phyloP scores from a whole-genome alignment of 2,888 invertebrate genomes.

The Calliphora vomitoria region DNA sequence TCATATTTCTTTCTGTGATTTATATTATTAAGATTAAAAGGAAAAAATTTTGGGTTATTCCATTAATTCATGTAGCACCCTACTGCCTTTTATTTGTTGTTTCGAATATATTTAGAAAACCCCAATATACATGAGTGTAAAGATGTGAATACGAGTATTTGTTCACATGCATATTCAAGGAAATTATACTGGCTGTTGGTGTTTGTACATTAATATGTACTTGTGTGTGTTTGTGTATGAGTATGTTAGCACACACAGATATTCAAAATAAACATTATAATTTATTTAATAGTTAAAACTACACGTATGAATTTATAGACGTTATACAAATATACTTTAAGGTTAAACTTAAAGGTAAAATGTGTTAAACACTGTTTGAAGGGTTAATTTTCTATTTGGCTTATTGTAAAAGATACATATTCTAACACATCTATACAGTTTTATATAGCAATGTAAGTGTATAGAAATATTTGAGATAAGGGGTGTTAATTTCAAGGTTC shows the following conservation, averaged over 20 bases:
- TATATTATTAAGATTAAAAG: too few relatives aligned
- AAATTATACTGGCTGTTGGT: not conserved
- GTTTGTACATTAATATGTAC: not conserved
- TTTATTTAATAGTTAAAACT: slow-evolving; percentile 32
- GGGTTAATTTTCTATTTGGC: slow-evolving; percentile 29
- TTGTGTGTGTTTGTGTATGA: not conserved
- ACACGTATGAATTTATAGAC: not conserved
- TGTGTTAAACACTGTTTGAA: slow-evolving; percentile 35
- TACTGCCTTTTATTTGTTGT: not conserved
- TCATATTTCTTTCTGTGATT: too few relatives aligned
- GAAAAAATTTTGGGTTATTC: too few relatives aligned
- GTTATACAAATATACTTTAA: not conserved
- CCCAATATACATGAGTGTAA: not conserved
- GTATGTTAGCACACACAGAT: not conserved
- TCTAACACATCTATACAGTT: not conserved
- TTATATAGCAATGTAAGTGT: not conserved
- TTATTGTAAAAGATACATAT: not conserved
- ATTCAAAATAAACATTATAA: slow-evolving; percentile 24
- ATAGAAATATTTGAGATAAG: not conserved
- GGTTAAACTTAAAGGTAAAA: slow-evolving; percentile 39
- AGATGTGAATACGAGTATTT: too few relatives aligned
- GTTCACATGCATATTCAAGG: not conserved
- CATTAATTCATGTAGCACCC: too few relatives aligned
- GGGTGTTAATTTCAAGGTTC: slow-evolving; percentile 26
- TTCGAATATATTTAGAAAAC: not conserved